phyloP scores from a whole-genome alignment of 2,113 vertebrate genomes.

The Paradoxurus hermaphroditus region DNA sequence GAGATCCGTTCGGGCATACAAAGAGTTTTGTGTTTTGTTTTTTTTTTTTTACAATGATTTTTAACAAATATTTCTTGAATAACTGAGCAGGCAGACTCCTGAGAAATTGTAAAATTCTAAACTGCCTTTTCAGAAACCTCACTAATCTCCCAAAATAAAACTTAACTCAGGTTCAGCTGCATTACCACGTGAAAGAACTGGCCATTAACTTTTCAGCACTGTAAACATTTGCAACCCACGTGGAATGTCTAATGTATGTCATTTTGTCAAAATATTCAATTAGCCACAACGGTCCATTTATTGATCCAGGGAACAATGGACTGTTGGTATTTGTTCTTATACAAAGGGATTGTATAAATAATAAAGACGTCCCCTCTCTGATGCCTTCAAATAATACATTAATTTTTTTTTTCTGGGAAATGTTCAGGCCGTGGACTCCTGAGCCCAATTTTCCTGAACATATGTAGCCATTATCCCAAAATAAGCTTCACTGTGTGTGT shows the following conservation, averaged over 20 bases:
- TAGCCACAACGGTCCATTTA: constrained; percentile 1
- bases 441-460: constrained; percentile 56
- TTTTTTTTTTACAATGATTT: not conserved
- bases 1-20: not conserved
- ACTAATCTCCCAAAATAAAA: not conserved
- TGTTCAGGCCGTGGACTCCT: constrained; percentile 26
- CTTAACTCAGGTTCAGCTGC: not conserved
- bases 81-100: not conserved
- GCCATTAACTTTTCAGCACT: constrained; percentile 13
- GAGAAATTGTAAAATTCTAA: constrained; percentile 40
- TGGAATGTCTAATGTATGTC: not conserved
- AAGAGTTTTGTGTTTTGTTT: no score
- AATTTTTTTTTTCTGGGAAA: constrained; percentile 28
- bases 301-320: constrained; percentile 42
- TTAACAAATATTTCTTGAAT: constrained; percentile 27
- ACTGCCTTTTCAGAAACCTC: not conserved
- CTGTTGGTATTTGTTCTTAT: constrained; percentile 32
- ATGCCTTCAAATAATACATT: constrained; percentile 40
- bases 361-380: not conserved
- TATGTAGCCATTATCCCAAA: constrained; percentile 54
- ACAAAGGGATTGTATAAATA: constrained; percentile 21
- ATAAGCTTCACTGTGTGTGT: constrained; percentile 49
- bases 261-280: constrained; percentile 46
- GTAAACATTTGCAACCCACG: constrained; percentile 8
- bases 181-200: not conserved